These are phyloP conservation scores for Cyprinodon tularosa DNA, from an alignment of 2,113 vertebrate species.

Conservation along the genomic window DNA sequence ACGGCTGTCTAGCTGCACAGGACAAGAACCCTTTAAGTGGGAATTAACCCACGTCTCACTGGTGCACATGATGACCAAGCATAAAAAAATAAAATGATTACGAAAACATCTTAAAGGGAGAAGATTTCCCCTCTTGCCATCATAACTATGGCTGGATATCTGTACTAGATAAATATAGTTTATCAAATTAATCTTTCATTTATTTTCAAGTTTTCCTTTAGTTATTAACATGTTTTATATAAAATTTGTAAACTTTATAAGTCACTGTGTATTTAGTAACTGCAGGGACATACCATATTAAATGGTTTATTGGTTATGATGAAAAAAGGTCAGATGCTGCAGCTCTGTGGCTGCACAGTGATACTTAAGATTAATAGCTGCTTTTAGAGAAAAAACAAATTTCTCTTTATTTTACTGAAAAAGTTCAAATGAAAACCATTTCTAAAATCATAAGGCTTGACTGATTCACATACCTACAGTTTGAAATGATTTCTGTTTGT, in stretches of 20 bases:
- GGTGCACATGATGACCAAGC: not conserved
- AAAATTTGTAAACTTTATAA: not conserved
- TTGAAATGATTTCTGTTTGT: not conserved
- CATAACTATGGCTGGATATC: not conserved
- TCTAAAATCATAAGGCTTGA: no score
- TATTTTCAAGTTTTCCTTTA: not conserved
- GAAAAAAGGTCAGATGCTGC: no score
- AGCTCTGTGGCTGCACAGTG: not conserved
- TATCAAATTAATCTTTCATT: not conserved
- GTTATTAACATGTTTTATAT: not conserved
- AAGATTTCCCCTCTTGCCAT: no score
- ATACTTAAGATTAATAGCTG: no score
- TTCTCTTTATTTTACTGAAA: not conserved
- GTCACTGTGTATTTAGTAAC: not conserved
- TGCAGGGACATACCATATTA: not conserved
- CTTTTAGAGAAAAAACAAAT: not conserved
- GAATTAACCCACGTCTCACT: not conserved
- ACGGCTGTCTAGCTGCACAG: not conserved
- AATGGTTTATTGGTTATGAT: no score
- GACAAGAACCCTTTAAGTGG: not conserved
- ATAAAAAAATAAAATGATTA: not conserved
- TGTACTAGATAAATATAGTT: not conserved
- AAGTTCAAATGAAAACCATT: not conserved
- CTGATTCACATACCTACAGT: not conserved
- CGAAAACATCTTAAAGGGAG: no score